Conservation (phyloP, 1,140 invertebrate genomes). For the Formica exsecta region DNA sequence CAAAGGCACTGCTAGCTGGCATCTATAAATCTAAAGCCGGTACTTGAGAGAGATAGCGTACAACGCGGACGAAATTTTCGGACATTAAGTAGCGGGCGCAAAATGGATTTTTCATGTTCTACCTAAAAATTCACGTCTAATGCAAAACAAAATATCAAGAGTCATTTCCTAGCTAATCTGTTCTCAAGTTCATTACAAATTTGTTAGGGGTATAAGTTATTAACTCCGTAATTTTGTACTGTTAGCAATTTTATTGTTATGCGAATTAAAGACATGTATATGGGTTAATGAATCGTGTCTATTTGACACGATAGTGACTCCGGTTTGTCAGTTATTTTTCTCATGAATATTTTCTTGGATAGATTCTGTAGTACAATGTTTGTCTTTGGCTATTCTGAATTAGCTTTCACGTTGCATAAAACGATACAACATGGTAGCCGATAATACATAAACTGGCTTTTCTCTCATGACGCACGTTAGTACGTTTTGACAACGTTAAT, state of each 20-base stretch:
- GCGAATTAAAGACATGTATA: conserved; percentile 18
- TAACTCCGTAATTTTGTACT: background rate
- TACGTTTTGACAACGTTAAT: conserved; percentile 45
- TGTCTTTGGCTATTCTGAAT: background rate
- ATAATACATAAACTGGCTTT: conserved; percentile 6
- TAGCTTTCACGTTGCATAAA: conserved; percentile 4
- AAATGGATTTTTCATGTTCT: conserved; percentile 54
- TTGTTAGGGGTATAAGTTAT: background rate
- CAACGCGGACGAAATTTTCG: conserved; percentile 47
- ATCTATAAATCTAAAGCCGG: conserved; percentile 52
- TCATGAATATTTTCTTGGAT: background rate
- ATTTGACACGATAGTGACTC: background rate
- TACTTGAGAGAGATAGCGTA: conserved; percentile 44
- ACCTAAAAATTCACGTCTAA: background rate
- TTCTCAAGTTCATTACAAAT: background rate
- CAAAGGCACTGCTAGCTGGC: conserved; percentile 30
- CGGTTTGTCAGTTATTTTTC: background rate
- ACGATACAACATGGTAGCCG: background rate
- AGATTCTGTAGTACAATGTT: background rate
- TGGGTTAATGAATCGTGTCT: background rate
- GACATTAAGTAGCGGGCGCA: conserved; percentile 33
- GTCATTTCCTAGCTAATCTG: background rate
- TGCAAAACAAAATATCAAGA: conserved; percentile 15
- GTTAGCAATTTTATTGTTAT: background rate
- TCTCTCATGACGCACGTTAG: conserved; percentile 7